Conservation (phyloP, 2,797 vertebrate genomes). For the Selene dorsalis region DNA sequence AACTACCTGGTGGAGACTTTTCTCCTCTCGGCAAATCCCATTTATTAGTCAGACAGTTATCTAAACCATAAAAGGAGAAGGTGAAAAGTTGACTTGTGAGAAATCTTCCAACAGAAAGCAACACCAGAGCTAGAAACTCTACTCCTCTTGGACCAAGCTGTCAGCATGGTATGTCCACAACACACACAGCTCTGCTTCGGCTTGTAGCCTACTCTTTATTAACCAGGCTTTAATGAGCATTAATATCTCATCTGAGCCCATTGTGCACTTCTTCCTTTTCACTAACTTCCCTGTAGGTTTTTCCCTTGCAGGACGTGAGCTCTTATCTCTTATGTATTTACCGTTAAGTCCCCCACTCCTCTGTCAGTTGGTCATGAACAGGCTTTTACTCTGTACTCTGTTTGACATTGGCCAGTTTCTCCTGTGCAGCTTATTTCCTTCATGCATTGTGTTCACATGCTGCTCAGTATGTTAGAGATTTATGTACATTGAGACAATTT, state of each 20-base stretch:
- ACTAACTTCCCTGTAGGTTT: fast-evolving
- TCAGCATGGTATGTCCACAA: conserved; percentile 74
- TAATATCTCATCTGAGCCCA: neutral
- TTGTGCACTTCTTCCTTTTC: neutral
- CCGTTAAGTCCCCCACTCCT: neutral
- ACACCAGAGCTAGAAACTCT: conserved; percentile 56
- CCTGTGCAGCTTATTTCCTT: conserved; percentile 17
- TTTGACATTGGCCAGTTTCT: conserved; percentile 27
- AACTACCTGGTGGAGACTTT: neutral
- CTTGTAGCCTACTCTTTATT: conserved; percentile 1
- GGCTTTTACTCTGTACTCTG: conserved; percentile 19
- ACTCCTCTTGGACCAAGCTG: conserved; percentile 48
- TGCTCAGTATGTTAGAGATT: conserved; percentile 3
- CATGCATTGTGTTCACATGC: neutral
- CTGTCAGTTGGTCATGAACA: conserved; percentile 19
- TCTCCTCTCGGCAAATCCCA: neutral
- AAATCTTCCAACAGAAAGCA: neutral
- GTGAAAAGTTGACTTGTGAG: neutral
- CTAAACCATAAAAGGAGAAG: neutral
- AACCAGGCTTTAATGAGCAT: neutral
- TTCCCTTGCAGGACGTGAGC: fast-evolving
- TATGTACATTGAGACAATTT: no score
- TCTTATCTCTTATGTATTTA: neutral
- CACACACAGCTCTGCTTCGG: conserved; percentile 19
- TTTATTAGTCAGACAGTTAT: neutral